Evolutionary conservation across 1,140 invertebrate genomes (phyloP).

Genomic region (Drosophila pectinifera): DNA sequence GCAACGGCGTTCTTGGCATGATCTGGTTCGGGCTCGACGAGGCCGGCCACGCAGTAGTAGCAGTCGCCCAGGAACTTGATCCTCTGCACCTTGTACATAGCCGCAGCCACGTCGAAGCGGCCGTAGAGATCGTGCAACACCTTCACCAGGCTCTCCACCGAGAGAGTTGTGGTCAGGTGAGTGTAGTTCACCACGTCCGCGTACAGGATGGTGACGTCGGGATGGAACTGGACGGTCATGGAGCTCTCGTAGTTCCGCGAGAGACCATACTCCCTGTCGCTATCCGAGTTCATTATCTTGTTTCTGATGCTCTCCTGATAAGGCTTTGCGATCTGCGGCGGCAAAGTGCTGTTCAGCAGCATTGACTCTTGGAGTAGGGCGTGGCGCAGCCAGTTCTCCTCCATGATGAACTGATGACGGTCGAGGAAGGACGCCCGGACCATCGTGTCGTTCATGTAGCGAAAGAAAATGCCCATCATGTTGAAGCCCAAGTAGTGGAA

Average conservation of each 20-base stretch:
- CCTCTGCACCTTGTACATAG: slow-evolving; percentile 89
- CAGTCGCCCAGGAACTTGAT: slow-evolving; percentile 97
- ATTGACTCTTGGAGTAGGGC: slow-evolving; percentile 94
- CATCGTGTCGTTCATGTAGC: slow-evolving; percentile 93
- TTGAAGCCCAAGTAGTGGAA: slow-evolving; percentile 92
- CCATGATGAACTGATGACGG: slow-evolving; percentile 92
- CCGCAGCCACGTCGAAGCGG: slow-evolving; percentile 95
- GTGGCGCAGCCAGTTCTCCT: slow-evolving; percentile 91
- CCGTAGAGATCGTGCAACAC: slow-evolving; percentile 97
- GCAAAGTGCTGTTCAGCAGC: slow-evolving; percentile 94
- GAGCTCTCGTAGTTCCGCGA: slow-evolving; percentile 86
- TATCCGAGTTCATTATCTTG: slow-evolving; percentile 87
- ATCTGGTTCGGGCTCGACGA: slow-evolving; percentile 89
- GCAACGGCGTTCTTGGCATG: slow-evolving; percentile 95
- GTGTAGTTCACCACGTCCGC: slow-evolving; percentile 99
- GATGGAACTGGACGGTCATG: slow-evolving; percentile 93
- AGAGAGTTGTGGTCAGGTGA: slow-evolving; percentile 92
- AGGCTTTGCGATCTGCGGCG: slow-evolving; percentile 92
- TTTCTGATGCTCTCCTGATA: slow-evolving; percentile 91
- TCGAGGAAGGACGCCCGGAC: slow-evolving; percentile 94
- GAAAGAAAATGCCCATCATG: slow-evolving; percentile 92
- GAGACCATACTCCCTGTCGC: not conserved
- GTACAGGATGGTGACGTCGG: slow-evolving; percentile 96
- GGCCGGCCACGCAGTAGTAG: slow-evolving; percentile 96
- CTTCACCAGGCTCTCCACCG: slow-evolving; percentile 93